Conservation (phyloP, 1,140 invertebrate genomes). For the Drosophila nikananu region DNA sequence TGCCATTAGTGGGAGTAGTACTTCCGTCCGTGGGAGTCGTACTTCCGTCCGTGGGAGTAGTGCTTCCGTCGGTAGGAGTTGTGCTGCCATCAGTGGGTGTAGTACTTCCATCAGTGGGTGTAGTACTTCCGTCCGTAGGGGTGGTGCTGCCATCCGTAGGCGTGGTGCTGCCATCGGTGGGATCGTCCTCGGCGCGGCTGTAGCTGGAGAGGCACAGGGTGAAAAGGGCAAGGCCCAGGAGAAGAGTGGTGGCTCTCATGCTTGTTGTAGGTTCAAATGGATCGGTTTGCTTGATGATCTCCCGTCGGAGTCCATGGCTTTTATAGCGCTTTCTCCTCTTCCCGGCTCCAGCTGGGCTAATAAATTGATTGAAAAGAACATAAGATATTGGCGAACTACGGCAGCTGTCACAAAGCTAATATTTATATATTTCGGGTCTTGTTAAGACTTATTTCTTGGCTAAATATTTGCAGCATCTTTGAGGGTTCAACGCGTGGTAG, state of each 20-base stretch:
- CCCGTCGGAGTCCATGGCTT: neutral
- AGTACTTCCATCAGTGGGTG: constrained; percentile 13
- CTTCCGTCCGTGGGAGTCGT: constrained; percentile 15
- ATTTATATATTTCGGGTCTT: constrained; percentile 4
- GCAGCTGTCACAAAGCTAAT: constrained; percentile 21
- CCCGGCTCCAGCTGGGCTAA: constrained; percentile 18
- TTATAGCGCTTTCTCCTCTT: constrained; percentile 11
- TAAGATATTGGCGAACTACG: constrained; percentile 12
- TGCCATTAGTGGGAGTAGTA: constrained; percentile 1
- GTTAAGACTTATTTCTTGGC: neutral
- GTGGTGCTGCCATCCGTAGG: constrained; percentile 3
- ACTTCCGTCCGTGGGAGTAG: neutral
- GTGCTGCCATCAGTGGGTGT: constrained; percentile 5
- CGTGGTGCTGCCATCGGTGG: constrained; percentile 10
- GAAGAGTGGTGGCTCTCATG: constrained; percentile 17
- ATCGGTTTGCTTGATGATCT: constrained; percentile 18
- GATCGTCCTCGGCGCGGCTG: neutral
- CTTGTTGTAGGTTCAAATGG: constrained; percentile 3
- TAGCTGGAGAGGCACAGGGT: constrained; percentile 15
- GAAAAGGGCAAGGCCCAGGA: constrained; percentile 26
- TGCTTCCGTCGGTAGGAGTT: neutral
- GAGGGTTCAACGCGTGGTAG: neutral
- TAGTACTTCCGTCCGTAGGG: constrained; percentile 7
- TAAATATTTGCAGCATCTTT: constrained; percentile 18
- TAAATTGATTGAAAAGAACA: constrained; percentile 26